A percentile compares a stretch with the other conserved stretches of the same genome.
These are phyloP conservation scores for Burhinus bistriatus DNA, from an alignment of 2,113 vertebrate genomes.

Conservation along the genomic window DNA sequence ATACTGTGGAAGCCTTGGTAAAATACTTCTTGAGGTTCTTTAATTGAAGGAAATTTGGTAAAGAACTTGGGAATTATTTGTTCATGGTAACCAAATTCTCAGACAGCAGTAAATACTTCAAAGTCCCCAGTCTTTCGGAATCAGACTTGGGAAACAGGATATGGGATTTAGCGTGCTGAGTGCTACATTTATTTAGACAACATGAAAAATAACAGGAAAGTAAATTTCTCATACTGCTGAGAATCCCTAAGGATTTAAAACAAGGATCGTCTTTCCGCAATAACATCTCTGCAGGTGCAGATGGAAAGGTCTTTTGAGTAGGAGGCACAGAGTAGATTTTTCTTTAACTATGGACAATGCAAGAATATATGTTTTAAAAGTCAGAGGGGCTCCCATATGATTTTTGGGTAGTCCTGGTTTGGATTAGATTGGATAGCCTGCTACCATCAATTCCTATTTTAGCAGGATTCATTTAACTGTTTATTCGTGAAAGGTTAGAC, in stretches of 20 bases:
- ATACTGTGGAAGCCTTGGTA: neutral
- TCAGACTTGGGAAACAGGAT: conserved; percentile 10
- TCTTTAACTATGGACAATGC: neutral
- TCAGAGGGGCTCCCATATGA: neutral
- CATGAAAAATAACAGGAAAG: conserved; percentile 1
- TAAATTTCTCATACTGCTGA: neutral
- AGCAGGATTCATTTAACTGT: neutral
- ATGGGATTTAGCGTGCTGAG: neutral
- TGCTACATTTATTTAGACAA: neutral
- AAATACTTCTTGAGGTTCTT: neutral
- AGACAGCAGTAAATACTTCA: neutral
- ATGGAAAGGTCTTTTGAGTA: neutral
- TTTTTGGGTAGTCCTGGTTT: neutral
- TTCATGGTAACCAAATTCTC: neutral
- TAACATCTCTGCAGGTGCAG: neutral
- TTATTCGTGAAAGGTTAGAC: neutral
- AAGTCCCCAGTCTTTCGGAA: neutral
- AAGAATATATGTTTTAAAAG: neutral
- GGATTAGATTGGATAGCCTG: neutral
- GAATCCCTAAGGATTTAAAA: neutral
- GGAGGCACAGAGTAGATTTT: neutral
- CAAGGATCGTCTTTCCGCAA: neutral
- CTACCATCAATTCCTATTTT: neutral
- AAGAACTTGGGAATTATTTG: neutral
- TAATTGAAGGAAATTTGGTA: neutral